These are phyloP conservation scores for Somateria mollissima DNA, from an alignment of 2,797 vertebrate genomes.

Conservation along the genomic window DNA sequence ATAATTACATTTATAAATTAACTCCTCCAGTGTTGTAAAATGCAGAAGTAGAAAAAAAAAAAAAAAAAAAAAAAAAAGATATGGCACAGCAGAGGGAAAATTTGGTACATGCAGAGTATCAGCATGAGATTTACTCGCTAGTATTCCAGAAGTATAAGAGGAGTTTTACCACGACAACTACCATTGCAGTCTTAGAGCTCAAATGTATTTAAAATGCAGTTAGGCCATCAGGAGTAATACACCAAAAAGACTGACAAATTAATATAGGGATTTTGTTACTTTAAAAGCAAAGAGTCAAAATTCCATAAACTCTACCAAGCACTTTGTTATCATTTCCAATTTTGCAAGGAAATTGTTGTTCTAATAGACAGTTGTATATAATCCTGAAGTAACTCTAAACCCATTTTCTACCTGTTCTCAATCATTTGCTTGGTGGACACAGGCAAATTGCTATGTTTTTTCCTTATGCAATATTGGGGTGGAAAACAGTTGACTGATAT, in stretches of 20 bases:
- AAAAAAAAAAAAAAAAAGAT: constrained; percentile 11
- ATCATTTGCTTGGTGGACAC: neutral
- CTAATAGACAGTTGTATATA: neutral
- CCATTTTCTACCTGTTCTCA: neutral
- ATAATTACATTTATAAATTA: neutral
- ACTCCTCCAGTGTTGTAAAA: neutral
- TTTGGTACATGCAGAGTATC: neutral
- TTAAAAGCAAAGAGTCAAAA: neutral
- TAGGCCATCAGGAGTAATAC: neutral
- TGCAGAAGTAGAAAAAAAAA: neutral
- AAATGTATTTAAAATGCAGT: neutral
- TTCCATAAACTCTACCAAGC: neutral
- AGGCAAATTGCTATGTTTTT: neutral
- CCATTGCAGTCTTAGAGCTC: neutral
- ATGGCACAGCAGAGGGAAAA: neutral
- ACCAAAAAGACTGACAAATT: neutral
- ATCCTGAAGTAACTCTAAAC: neutral
- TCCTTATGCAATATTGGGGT: neutral
- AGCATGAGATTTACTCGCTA: neutral
- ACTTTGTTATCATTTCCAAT: neutral
- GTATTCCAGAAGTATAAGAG: neutral
- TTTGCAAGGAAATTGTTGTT: neutral
- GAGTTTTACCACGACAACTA: neutral
- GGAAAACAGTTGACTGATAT: neutral
- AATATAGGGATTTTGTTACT: neutral